Evolutionary conservation across 2,888 invertebrate species (phyloP), one percentile per base, ranked within the genome.

Genomic region (Drosophila pseudotalamancana): DNA sequence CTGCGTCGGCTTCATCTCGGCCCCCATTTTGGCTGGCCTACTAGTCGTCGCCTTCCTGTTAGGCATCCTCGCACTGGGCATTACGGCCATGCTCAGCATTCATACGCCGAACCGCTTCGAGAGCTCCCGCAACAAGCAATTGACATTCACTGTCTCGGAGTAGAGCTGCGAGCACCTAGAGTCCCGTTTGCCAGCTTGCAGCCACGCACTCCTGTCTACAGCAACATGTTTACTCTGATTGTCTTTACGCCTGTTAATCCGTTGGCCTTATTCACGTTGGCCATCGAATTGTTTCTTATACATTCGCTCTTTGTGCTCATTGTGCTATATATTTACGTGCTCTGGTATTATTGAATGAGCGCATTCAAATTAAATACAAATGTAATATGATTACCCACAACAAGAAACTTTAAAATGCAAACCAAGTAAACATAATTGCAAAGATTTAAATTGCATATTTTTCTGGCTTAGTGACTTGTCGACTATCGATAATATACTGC

Each of bases 41-140:
- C 94, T 99, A 89, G 95, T 97, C 9, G 94, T 95, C 0, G 91
- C 94, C 37, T 93, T 99, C 72, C 92, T 99, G 81, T 92, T 95
- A 37, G 83, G 95, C 32, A 97, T 97, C 45, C 93, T 99, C 67
- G 93, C 94, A 14, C 93, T 96, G 90, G 98, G 97, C 5, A 92
- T 99, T 53, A 92, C 94, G 12, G 97, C 98, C 95, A 94, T 99
- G 73, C 93, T 97, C 92, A 96, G 97, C 90, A 97, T 99, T 84
- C 97, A 96, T 90, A 97, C 98, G 23, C 98, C 97, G 95, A 99
- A 99, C 91, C 94, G 97, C 86, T 99, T 99, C 91, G 99, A 99
- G 92, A 99, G 96, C 92, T 97, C 96, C 55, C 97, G 98, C 89
- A 97, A 96, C 88, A 99, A 98, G 92, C 96, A 97, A 68, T 95